Percentiles rank a stretch among this genome's conserved stretches.
These are phyloP conservation scores for Myrmophylax atrothorax DNA, from an alignment of 2,113 vertebrate species.

Conservation along the genomic window DNA sequence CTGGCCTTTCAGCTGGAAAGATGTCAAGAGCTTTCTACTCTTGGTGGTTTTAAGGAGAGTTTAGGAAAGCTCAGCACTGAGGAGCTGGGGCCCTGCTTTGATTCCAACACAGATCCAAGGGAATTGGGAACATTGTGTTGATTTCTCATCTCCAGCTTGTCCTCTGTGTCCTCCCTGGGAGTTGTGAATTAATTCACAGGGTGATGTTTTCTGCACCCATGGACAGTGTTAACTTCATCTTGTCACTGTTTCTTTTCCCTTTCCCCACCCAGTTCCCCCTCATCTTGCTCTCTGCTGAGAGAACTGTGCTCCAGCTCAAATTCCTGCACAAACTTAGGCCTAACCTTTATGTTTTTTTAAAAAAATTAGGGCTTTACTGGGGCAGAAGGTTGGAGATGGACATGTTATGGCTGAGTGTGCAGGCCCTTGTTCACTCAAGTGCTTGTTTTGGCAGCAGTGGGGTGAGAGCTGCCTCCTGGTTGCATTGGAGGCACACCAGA, in stretches of 20 bases:
- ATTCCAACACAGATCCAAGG: not conserved
- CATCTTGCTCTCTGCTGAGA: not conserved
- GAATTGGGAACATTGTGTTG: not conserved
- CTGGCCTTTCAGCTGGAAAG: not conserved
- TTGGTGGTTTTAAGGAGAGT: not conserved
- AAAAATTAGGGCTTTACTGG: not conserved
- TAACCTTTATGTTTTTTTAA: not conserved
- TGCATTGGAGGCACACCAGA: not conserved
- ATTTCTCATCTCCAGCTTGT: not conserved
- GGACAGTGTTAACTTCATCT: not conserved
- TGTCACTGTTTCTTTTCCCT: rapidly evolving
- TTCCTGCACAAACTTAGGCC: not conserved
- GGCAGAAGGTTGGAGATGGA: not conserved
- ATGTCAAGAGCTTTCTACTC: not conserved
- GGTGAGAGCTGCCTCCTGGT: not conserved
- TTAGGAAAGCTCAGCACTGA: not conserved
- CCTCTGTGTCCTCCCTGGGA: not conserved
- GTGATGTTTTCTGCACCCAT: not conserved
- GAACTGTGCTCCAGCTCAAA: not conserved
- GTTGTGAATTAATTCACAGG: not conserved
- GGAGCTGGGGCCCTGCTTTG: not conserved
- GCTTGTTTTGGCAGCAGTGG: not conserved
- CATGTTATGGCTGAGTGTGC: not conserved
- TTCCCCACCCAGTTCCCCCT: not conserved
- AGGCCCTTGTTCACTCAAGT: not conserved